These are phyloP conservation scores for Zaprionus vittiger DNA, from an alignment of 1,140 invertebrate genomes.

Conservation along the genomic window DNA sequence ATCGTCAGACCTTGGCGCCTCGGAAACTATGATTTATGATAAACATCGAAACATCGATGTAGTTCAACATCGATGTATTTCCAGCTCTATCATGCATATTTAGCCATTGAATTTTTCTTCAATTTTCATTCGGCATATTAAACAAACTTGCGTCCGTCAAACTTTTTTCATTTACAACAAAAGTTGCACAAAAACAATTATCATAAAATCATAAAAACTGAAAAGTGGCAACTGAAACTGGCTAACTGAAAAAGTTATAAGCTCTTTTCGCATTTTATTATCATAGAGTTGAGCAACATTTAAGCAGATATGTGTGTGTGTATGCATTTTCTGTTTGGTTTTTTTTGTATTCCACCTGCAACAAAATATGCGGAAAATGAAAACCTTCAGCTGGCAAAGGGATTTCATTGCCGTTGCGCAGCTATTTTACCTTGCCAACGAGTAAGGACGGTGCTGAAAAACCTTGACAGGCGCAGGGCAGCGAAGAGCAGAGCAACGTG, in stretches of 20 bases:
- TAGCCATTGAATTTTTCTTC: conserved; percentile 38
- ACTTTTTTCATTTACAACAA: conserved; percentile 71
- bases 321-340: neutral
- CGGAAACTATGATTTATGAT: no score
- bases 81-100: conserved; percentile 13
- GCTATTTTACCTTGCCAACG: conserved; percentile 63
- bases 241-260: conserved; percentile 63
- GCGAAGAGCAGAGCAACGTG: neutral
- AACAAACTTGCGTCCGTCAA: conserved; percentile 57
- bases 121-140: conserved; percentile 34
- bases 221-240: conserved; percentile 33
- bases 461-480: conserved; percentile 53
- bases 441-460: conserved; percentile 44
- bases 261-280: conserved; percentile 41
- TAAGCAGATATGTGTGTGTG: conserved; percentile 15
- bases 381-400: conserved; percentile 53
- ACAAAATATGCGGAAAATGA: conserved; percentile 47
- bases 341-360: conserved; percentile 23
- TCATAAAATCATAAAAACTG: conserved; percentile 52
- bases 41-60: no score
- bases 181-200: conserved; percentile 64
- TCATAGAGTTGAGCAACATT: conserved; percentile 8
- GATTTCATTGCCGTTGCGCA: conserved; percentile 72
- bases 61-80: no score
- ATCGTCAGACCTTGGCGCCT: no score